Base-by-base conservation (phyloP, 2,888 invertebrate genomes). In the Plagodis dolabraria region DNA sequence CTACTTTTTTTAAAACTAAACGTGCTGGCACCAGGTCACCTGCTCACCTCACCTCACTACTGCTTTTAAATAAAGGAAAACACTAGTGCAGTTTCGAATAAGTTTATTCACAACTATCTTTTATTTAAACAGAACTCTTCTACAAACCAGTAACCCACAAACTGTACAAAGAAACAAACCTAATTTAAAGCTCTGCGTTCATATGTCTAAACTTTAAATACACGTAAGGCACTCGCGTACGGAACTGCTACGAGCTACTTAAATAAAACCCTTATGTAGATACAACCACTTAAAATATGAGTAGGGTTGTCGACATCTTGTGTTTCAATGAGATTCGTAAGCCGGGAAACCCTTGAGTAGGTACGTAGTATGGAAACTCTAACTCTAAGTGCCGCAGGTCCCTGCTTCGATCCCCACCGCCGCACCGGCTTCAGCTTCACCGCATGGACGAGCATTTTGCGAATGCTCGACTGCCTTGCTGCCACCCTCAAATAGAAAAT, bases 251-350 rank as follows among this genome's bases (percentile, higher is more conserved):
- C 65, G 69, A 67, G 62, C 65, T 63, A 63, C 62, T 68, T 66
- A 69, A 65, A 61, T 66, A 69, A 65, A 61, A 53, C 60, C 64
- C 64, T 63, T 63, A 65, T 65, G 65, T 74, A 76, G 77, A 79
- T 76, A 77, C 78, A 71, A 75, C 79, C 80, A 84, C 82, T 86
- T 82, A 82, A 81, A 63, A 64, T 38, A 7, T 9, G 46, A 5
- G 8, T 57, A 61, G 60, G 60, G 60, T 12, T 61, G 60, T 0
- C 56, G 50, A 10, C 10, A 46, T 44, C 22, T 42, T 38, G 7
- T 38, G 0, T 38, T 38, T 4, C 9, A 38, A 8, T 2, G 5
- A 5, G 38, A 8, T 8, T 38, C 38, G 38, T 38, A n/a, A n/a
- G n/a, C 38, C 9, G 1, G 7, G 9, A 38, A 38, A 38, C 9